Base-by-base conservation (phyloP, 2,797 vertebrate genomes). In the Lepilemur septentrionalis region DNA sequence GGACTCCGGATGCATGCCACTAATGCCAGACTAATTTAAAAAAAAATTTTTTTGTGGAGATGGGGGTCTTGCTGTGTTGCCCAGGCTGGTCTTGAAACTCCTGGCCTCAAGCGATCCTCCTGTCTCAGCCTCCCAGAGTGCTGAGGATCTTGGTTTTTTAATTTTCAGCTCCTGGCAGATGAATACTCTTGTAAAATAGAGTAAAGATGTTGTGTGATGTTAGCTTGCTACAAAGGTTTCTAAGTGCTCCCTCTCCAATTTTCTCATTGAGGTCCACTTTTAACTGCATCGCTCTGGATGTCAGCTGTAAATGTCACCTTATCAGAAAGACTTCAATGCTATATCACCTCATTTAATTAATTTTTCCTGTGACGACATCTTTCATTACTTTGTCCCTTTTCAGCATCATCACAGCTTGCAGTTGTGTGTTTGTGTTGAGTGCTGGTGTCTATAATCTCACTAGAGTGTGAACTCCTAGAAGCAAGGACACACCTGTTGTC, bases 121-220 rank as follows among this genome's bases (percentile, higher is more conserved):
- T n/a, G 32, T 65, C 32, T n/a, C 7, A 65, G 32, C 32, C 4
- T 67, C 63, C 32, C 17, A n/a, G 32, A 67, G 32, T 67, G 63
- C 63, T 35, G 63, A 80, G 57, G 43, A 52, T 8, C 13, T 46
- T 32, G 25, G 70, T 30, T 57, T 48, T 48, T 83, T 32, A n/a
- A 15, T 35, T 35, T 59, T 35, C 15, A 2, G 28, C 9, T 41
- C 17, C 23, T 23, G 35, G 28, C 6, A 10, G 43, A 12, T 13
- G 0, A 41, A 3, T 28, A 25, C 5, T n/a, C 10, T 38, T 2
- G 0, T 20, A 22, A 57, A 35, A 32, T 14, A 4, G 7, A 7
- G 32, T 63, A 38, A 48, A 30, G n/a, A 25, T 14, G 5, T 0
- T 55, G 46, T 17, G 18, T 32, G 2, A 2, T 18, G 55, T 13